Evolutionary conservation across 1,140 invertebrate species (phyloP).

Genomic region (Lepidurus apus): DNA sequence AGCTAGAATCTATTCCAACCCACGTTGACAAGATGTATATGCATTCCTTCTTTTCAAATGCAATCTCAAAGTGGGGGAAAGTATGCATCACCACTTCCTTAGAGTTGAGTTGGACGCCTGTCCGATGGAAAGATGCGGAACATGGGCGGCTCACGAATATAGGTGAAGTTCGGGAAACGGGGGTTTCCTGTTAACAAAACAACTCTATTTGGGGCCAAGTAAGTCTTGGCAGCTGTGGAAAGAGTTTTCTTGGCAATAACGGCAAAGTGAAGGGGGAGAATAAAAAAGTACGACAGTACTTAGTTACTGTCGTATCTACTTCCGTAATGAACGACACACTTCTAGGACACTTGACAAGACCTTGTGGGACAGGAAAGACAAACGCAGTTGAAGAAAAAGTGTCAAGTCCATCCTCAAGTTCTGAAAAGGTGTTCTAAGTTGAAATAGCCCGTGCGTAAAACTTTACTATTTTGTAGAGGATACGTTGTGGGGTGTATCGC

Average conservation of each 20-base stretch:
- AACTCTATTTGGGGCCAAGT: too few relatives aligned
- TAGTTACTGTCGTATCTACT: background rate
- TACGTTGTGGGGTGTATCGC: background rate
- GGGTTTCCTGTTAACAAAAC: background rate
- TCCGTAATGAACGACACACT: background rate
- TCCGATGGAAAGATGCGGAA: background rate
- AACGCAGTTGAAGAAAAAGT: background rate
- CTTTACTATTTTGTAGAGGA: background rate
- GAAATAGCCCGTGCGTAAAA: background rate
- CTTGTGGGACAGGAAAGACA: background rate
- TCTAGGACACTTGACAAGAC: background rate
- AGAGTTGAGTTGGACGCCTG: background rate
- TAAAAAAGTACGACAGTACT: background rate
- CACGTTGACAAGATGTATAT: too few relatives aligned
- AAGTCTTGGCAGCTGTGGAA: background rate
- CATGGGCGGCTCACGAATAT: background rate
- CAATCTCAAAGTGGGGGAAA: too few relatives aligned
- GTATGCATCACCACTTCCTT: too few relatives aligned
- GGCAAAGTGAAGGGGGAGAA: background rate
- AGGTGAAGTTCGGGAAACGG: constrained; percentile 6
- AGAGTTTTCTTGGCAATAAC: background rate
- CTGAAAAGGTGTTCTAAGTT: background rate
- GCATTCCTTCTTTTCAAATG: too few relatives aligned
- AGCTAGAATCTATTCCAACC: too few relatives aligned
- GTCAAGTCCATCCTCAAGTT: background rate